Evolutionary conservation across 1,140 invertebrate genomes (phyloP), one percentile per base, ranked within the genome.

Genomic region (Drosophila prosaltans): DNA sequence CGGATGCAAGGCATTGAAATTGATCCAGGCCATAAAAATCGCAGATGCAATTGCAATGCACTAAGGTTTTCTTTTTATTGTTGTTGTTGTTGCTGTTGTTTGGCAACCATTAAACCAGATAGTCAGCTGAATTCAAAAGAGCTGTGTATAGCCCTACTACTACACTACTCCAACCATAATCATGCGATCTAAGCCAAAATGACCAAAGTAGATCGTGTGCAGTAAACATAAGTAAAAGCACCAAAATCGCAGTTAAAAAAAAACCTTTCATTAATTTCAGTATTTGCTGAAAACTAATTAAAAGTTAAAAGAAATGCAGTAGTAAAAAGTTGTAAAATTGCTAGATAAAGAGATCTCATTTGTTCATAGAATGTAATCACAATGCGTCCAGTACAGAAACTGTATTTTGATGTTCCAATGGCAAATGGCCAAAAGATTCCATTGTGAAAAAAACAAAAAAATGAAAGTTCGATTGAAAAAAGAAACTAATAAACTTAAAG

Each of bases 1-100:
- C 80, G 79, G 80, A 78, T 69, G 70, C 70, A 74, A 78, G 74
- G 80, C 78, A 81, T 81, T 81, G 80, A 81, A 81, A 81, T 81
- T 81, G 80, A 81, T 81, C 80, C 64, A 78, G 74, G 66, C 79
- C 66, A 81, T 81, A 72, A 78, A 80, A 76, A 74, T 76, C 62
- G 69, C 41, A 80, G 72, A 75, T 74, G 67, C 62, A 77, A 78
- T 61, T 78, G 55, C 61, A 62, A 64, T 63, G 65, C 36, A 65
- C 65, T 62, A 41, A 59, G 72, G 39, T 72, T 28, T 67, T 67
- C 51, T 73, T 73, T 40, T 40, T 9, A 8, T 48, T 24, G 1
- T 8, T 48, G n/a, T 48, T 48, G 45, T 21, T 7, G 39, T 32
- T 36, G n/a, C n/a, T n/a, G 39, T 61, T 40, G 59, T 10, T 40